Base-by-base conservation (phyloP, 2,797 vertebrate genomes). In the Leptatherina wallacei region DNA sequence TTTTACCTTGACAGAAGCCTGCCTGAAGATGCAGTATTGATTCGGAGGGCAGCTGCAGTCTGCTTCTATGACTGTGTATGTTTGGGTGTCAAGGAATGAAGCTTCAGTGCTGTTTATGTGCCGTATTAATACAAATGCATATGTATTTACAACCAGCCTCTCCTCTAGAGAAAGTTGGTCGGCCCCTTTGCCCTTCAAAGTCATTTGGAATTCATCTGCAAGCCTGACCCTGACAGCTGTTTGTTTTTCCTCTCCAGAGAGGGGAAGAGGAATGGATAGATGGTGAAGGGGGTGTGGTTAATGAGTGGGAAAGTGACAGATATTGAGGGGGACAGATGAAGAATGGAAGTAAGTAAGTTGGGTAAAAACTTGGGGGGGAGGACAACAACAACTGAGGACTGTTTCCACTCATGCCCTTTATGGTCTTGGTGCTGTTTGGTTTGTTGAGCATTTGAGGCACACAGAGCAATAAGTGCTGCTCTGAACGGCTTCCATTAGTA, bases 211-310 rank as follows among this genome's bases (percentile, higher is more conserved):
- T 93, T 92, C 91, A 91, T 92, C 78, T 84, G 84, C 82, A 65
- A 89, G 81, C 76, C 78, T 87, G 90, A 93, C 92, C 91, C 91
- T 91, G 92, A 89, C 93, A 91, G 88, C 88, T 93, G 90, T 91
- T 93, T 92, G 88, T 92, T 91, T 92, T 91, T 84, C 84, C 83
- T 85, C 88, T 90, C 89, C 47, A 22, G 83, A 90, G 83, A 90
- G 85, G 68, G 75, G 59, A 80, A 77, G 80, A 85, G 83, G 74
- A 82, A 87, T 74, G 71, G 82, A 73, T 60, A 62, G 62, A 79
- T 75, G 69, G 81, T 32, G 58, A 65, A 61, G 52, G 73, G 80
- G 70, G 82, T 40, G 73, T 70, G 78, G 83, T 78, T 89, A 90
- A 93, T 90, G 85, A 90, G 73, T 77, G 78, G 85, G 78, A 86